These are phyloP conservation scores for Hypocryptadius cinnamomeus DNA, from an alignment of 2,113 vertebrate genomes.

Conservation along the genomic window DNA sequence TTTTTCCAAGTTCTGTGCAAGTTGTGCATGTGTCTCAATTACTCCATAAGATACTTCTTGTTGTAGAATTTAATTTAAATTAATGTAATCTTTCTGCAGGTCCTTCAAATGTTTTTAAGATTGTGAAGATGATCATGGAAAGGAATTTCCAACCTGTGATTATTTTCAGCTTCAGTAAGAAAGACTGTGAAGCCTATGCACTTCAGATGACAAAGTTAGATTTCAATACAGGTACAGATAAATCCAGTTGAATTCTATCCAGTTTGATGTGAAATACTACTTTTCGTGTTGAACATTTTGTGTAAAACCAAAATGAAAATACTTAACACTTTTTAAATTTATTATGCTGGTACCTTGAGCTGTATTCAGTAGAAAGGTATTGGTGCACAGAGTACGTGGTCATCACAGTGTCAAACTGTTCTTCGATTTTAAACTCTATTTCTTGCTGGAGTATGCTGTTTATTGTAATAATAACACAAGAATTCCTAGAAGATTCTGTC, in stretches of 20 bases:
- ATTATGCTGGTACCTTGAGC: not conserved
- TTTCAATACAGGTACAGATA: constrained; percentile 86
- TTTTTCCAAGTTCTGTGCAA: not conserved
- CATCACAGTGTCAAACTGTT: not conserved
- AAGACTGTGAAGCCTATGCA: constrained; percentile 97
- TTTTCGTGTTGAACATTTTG: not conserved
- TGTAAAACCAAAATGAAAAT: not conserved
- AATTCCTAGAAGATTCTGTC: not conserved
- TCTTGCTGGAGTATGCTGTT: not conserved
- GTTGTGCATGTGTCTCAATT: not conserved
- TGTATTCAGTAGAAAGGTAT: not conserved
- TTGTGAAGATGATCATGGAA: constrained; percentile 99
- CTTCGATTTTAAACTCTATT: not conserved
- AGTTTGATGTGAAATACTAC: not conserved
- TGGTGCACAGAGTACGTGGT: not conserved
- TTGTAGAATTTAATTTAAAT: not conserved
- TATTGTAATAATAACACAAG: not conserved
- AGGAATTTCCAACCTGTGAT: constrained; percentile 99
- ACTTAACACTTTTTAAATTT: not conserved
- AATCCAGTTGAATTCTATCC: not conserved
- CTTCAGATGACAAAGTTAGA: constrained; percentile 96
- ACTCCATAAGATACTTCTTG: not conserved
- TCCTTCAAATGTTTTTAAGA: constrained; percentile 97
- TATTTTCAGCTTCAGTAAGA: constrained; percentile 99
- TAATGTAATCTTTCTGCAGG: constrained; percentile 66